Evolutionary conservation across 1,140 invertebrate species (phyloP).

Genomic region (Euura lappo): DNA sequence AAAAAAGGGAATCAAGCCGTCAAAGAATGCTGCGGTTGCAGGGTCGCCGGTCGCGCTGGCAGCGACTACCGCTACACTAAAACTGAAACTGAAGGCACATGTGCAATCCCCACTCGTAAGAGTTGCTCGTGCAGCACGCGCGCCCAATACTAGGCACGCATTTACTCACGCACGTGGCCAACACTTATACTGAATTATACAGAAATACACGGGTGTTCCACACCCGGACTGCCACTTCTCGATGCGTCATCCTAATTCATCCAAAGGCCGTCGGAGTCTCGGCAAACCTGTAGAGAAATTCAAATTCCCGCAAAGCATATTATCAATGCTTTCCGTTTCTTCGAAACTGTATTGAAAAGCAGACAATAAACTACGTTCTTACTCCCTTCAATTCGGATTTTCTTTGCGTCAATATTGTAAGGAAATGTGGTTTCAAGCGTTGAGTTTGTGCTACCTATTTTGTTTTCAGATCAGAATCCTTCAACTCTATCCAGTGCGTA

Average conservation of each 20-base stretch:
- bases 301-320: background rate
- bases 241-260: background rate
- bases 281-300: background rate
- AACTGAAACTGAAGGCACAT: constrained; percentile 50
- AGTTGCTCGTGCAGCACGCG: constrained; percentile 8
- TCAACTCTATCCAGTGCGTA: too few species aligned
- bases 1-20: background rate
- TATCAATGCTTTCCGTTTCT: too few species aligned
- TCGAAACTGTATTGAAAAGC: too few species aligned
- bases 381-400: too few species aligned
- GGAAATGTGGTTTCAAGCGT: too few species aligned
- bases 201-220: constrained; percentile 1
- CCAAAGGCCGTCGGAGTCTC: background rate
- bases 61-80: constrained; percentile 47
- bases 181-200: background rate
- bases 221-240: background rate
- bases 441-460: too few species aligned
- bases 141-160: background rate
- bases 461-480: too few species aligned
- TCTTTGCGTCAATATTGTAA: too few species aligned
- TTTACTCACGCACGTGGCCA: background rate
- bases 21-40: background rate
- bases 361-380: too few species aligned
- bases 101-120: constrained; percentile 42
- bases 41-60: constrained; percentile 27